phyloP scores from a whole-genome alignment of 2,797 vertebrate species.

The Syngnathus acus region DNA sequence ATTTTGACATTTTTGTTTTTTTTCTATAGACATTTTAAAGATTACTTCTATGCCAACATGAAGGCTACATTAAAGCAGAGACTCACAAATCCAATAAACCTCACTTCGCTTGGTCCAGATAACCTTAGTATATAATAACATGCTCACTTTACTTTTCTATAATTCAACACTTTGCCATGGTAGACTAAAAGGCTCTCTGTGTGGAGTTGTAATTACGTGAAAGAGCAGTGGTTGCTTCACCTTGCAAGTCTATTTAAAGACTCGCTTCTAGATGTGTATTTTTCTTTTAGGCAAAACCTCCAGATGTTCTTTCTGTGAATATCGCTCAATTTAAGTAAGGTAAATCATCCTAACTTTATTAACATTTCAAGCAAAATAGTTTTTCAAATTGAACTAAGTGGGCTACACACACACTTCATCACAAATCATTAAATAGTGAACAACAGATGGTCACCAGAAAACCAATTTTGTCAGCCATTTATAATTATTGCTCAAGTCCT shows the following conservation, averaged over 20 bases:
- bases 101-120: slow-evolving; percentile 51
- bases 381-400: background rate
- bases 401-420: too few species aligned
- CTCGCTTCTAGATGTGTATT: slow-evolving; percentile 26
- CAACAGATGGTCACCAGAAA: too few species aligned
- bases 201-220: slow-evolving; percentile 36
- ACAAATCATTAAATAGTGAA: too few species aligned
- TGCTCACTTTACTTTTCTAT: slow-evolving; percentile 24
- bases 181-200: slow-evolving; percentile 33
- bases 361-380: background rate
- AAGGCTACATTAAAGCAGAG: slow-evolving; percentile 40
- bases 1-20: slow-evolving; percentile 1
- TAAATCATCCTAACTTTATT: background rate
- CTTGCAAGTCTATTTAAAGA: slow-evolving; percentile 40
- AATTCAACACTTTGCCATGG: slow-evolving; percentile 11
- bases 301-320: background rate
- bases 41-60: slow-evolving; percentile 20
- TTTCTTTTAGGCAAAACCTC: slow-evolving; percentile 25
- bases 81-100: slow-evolving; percentile 60
- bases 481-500: too few species aligned
- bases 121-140: slow-evolving; percentile 29
- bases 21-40: slow-evolving; percentile 6
- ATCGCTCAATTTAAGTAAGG: background rate
- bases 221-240: slow-evolving; percentile 39
- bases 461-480: too few species aligned